Evolutionary conservation across 2,113 vertebrate species (phyloP).

Genomic region (Papio anubis): DNA sequence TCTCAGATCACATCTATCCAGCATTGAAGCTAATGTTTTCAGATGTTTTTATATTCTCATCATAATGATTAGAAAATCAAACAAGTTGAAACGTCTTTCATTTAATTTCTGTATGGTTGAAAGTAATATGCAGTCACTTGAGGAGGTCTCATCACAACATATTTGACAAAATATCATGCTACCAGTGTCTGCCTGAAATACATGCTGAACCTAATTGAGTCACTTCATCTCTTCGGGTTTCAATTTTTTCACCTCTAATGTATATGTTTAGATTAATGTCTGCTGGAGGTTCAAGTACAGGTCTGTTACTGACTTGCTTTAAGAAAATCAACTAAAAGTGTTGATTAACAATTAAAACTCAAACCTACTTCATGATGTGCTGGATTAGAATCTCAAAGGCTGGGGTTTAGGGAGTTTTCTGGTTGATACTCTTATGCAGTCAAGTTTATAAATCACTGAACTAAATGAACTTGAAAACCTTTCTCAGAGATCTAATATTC

Average conservation of each 20-base stretch:
- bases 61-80: conserved; percentile 7
- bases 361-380: neutral
- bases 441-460: neutral
- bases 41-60: conserved; percentile 47
- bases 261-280: neutral
- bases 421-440: neutral
- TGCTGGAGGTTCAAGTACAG: neutral
- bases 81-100: neutral
- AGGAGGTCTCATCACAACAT: neutral
- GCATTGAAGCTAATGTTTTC: neutral
- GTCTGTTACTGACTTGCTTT: neutral
- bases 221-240: neutral
- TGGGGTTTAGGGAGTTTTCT: neutral
- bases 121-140: neutral
- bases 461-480: neutral
- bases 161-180: neutral
- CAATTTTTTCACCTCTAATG: neutral
- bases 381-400: neutral
- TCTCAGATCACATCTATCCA: neutral
- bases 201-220: neutral
- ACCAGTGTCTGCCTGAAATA: neutral
- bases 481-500: neutral
- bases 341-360: neutral
- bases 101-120: conserved; percentile 26
- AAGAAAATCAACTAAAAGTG: neutral